Evolutionary conservation across 53 echinoderm and acorn worm species (phyloP), one percentile per base, ranked within the genome.

Genomic region (Temnopleurus reevesii): DNA sequence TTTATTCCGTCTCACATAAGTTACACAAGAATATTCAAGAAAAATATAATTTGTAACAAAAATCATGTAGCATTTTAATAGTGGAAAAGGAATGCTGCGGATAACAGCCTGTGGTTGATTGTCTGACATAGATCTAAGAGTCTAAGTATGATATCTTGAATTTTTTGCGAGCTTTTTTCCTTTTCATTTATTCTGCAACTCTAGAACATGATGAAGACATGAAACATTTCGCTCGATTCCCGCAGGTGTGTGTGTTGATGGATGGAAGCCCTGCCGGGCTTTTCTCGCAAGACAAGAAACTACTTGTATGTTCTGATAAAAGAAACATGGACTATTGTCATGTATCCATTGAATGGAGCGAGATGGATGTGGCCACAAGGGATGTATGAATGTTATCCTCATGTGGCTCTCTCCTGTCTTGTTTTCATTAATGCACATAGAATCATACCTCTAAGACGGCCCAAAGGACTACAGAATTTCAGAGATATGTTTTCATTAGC

Each of bases 221-320:
- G 1, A 3, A 15, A n/a, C 41, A 41, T 38, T 71, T 36, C 38
- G 24, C 24, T 21, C 19, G 41, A 8, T 41, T n/a, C 21, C 71
- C 71, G 71, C 71, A 71, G 71, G 71, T n/a, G 23, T 71, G 5
- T 41, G 28, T 71, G 71, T 71, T 41, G 41, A 71, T 71, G 71
- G 71, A 71, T 71, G 36, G 71, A 38, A 71, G 71, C 23, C 36
- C 41, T n/a, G 21, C 41, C 36, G 23, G 71, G 36, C 8, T n/a
- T 43, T 41, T 10, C n/a, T 8, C 71, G 41, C 71, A 71, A 71
- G 41, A 36, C 2, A 71, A 71, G 12, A 33, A 13, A 71, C 8
- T 38, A n/a, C 36, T 41, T 71, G 71, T 41, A 41, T 4, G 33
- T 56, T 24, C 56, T 56, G 56, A 56, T 56, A 41, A 33, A 15